Evolutionary conservation across 2,888 invertebrate species (phyloP).

Genomic region (Cheilosia vernalis): DNA sequence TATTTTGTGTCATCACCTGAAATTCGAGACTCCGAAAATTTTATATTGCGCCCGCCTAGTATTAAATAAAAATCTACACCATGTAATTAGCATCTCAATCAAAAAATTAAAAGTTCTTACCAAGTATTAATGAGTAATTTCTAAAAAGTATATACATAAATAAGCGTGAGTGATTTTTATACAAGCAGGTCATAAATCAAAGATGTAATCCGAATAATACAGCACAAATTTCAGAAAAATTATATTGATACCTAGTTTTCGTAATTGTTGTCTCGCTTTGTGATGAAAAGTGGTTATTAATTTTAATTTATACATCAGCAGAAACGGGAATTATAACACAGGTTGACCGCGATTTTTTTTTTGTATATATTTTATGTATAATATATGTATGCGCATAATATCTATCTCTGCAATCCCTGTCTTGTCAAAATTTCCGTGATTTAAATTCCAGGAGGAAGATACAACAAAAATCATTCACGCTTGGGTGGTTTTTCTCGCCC

Average conservation of each 20-base stretch:
- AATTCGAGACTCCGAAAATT: slow-evolving; percentile 31
- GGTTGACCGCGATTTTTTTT: slow-evolving; percentile 31
- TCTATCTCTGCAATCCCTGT: slow-evolving; percentile 4
- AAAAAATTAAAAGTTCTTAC: not conserved
- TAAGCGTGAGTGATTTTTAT: slow-evolving; percentile 1
- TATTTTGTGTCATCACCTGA: slow-evolving; percentile 19
- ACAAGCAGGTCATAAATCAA: slow-evolving; percentile 22
- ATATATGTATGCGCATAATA: not conserved
- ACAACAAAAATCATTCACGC: slow-evolving; percentile 38
- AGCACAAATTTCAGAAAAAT: slow-evolving; percentile 30
- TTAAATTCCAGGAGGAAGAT: slow-evolving; percentile 9
- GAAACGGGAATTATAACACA: slow-evolving; percentile 8
- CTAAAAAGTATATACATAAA: slow-evolving; percentile 6
- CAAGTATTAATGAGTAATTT: not conserved
- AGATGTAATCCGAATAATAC: slow-evolving; percentile 57
- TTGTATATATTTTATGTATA: not conserved
- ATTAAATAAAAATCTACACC: not conserved
- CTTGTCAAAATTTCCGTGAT: slow-evolving; percentile 21
- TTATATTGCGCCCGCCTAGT: not conserved
- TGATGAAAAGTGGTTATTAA: slow-evolving; percentile 16
- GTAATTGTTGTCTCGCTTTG: slow-evolving; percentile 42
- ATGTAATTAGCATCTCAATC: not conserved
- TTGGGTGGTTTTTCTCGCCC: slow-evolving; percentile 49
- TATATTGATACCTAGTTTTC: slow-evolving; percentile 14
- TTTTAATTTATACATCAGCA: slow-evolving; percentile 22